Evolutionary conservation across 2,888 invertebrate genomes (phyloP).

Genomic region (Apodemia duryi): DNA sequence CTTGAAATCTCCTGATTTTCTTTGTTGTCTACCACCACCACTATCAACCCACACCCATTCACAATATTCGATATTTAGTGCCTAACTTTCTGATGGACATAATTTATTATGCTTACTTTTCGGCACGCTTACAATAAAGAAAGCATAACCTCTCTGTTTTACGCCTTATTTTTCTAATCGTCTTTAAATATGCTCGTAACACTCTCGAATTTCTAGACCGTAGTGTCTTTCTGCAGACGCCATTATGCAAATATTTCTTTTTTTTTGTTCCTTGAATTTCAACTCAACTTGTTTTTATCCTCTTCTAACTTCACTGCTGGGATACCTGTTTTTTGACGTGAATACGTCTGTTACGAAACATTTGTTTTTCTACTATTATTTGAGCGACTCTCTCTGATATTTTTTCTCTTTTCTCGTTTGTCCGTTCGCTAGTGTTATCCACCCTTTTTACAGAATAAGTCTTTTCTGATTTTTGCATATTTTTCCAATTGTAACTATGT

Average conservation of each 20-base stretch:
- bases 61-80: constrained; percentile 30
- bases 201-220: constrained; percentile 15
- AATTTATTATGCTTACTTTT: constrained; percentile 29
- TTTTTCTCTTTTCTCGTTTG: no score
- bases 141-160: constrained; percentile 35
- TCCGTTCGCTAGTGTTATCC: no score
- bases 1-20: no score
- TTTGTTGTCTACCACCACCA: no score
- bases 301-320: constrained; percentile 6
- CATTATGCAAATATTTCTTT: constrained; percentile 24
- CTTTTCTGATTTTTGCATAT: no score
- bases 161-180: constrained; percentile 31
- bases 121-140: constrained; percentile 32
- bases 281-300: not conserved
- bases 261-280: constrained; percentile 20
- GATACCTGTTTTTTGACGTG: constrained; percentile 2
- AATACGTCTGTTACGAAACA: no score
- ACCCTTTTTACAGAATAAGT: no score
- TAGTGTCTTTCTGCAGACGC: constrained; percentile 21
- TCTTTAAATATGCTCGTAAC: constrained; percentile 13
- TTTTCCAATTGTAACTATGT: no score
- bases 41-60: constrained; percentile 21
- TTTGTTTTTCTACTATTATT: no score
- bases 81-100: constrained; percentile 29
- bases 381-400: no score